These are phyloP conservation scores for Capreolus pygargus DNA, from an alignment of 2,113 vertebrate genomes.

Conservation along the genomic window DNA sequence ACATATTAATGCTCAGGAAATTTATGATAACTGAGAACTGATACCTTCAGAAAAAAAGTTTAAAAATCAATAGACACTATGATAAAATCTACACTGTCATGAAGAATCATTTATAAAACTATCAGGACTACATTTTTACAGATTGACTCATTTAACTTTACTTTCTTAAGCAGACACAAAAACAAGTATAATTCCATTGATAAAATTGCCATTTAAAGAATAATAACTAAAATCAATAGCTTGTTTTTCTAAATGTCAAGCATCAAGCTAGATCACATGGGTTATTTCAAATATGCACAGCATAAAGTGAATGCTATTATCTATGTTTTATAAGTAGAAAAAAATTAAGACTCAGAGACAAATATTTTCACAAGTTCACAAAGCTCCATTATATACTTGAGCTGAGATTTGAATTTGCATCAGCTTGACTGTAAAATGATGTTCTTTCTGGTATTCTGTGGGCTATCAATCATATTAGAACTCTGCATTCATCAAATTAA, in stretches of 20 bases:
- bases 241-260: neutral
- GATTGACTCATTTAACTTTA: neutral
- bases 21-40: neutral
- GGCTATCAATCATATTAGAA: neutral
- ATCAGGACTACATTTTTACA: neutral
- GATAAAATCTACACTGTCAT: neutral
- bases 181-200: neutral
- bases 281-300: neutral
- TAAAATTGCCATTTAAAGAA: neutral
- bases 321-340: neutral
- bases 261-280: accelerated
- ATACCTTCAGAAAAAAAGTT: neutral
- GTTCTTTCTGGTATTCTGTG: neutral
- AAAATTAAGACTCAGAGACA: neutral
- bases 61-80: neutral
- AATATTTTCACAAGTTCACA: neutral
- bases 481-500: neutral
- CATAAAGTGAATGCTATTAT: neutral
- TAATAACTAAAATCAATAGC: neutral
- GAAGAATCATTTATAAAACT: neutral
- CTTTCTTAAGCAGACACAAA: neutral
- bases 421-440: neutral
- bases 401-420: neutral
- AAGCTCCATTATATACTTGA: neutral
- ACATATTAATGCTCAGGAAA: neutral